phyloP scores from a whole-genome alignment of 2,797 vertebrate species.

The Sternotherus odoratus region DNA sequence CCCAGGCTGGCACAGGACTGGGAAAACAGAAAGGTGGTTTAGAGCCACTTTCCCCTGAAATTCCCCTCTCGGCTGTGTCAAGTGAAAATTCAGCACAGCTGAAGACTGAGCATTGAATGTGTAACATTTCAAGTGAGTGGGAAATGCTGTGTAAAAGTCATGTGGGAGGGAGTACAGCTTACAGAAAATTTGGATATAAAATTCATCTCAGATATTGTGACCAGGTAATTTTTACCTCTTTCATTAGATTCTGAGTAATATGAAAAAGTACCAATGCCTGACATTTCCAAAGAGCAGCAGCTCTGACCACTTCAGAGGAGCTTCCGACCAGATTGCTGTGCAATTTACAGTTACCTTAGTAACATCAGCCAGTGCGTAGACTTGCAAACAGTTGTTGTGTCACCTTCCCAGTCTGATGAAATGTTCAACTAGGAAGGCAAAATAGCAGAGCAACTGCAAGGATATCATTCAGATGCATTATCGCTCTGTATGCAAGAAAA shows the following conservation, averaged over 20 bases:
- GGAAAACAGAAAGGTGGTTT: neutral
- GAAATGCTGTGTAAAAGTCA: neutral
- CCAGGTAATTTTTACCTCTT: constrained; percentile 12
- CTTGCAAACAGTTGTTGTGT: constrained; percentile 53
- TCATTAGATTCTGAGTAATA: neutral
- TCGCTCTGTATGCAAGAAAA: neutral
- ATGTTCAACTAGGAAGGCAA: neutral
- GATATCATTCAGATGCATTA: neutral
- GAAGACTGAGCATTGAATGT: neutral
- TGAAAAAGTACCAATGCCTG: constrained; percentile 19
- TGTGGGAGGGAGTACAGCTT: neutral
- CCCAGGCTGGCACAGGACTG: neutral
- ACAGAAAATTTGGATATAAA: neutral
- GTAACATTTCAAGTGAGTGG: neutral
- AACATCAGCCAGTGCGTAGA: constrained; percentile 22
- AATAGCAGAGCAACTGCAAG: neutral
- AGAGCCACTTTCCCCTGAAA: neutral
- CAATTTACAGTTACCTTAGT: constrained; percentile 62
- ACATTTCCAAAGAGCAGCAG: constrained; percentile 42
- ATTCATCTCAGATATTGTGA: neutral
- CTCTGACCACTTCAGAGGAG: constrained; percentile 38
- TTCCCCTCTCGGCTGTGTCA: neutral
- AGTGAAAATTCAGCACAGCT: neutral
- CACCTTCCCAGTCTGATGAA: constrained; percentile 46
- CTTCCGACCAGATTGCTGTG: constrained; percentile 16